phyloP scores from a whole-genome alignment of 2,888 invertebrate species.

The Drosophila picticornis region DNA sequence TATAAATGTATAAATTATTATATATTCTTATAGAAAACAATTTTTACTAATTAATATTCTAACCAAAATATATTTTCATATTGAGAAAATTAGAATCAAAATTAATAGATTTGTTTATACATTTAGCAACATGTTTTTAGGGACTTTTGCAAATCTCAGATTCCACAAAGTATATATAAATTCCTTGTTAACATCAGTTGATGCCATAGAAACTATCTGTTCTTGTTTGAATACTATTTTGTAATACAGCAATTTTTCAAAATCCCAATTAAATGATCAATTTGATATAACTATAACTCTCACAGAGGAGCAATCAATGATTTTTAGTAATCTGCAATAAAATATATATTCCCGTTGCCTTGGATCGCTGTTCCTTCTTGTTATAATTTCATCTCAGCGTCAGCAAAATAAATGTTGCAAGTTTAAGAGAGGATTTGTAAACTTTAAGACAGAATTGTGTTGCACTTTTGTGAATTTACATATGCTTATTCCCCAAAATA shows the following conservation, averaged over 20 bases:
- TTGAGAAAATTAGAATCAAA: not conserved
- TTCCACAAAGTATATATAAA: not conserved
- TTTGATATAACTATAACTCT: not conserved
- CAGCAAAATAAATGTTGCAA: not conserved
- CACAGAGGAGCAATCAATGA: not conserved
- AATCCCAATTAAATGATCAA: not conserved
- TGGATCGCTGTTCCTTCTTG: not conserved
- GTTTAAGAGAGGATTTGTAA: not conserved
- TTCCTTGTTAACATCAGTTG: not conserved
- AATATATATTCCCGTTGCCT: not conserved
- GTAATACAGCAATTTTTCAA: not conserved
- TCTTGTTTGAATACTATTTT: not conserved
- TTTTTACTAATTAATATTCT: fast-evolving
- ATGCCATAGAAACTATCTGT: not conserved
- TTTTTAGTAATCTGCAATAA: not conserved
- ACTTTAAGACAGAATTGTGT: not conserved
- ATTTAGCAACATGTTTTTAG: not conserved
- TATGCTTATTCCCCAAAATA: slow-evolving; percentile 22
- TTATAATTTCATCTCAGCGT: not conserved
- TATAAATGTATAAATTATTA: too few relatives aligned
- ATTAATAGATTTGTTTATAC: not conserved
- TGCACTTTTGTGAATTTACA: not conserved
- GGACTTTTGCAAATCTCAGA: not conserved
- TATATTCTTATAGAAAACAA: not conserved
- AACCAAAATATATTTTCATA: not conserved